phyloP scores from a whole-genome alignment of 64 coral and sea anemone genomes.

The Acropora yongei region DNA sequence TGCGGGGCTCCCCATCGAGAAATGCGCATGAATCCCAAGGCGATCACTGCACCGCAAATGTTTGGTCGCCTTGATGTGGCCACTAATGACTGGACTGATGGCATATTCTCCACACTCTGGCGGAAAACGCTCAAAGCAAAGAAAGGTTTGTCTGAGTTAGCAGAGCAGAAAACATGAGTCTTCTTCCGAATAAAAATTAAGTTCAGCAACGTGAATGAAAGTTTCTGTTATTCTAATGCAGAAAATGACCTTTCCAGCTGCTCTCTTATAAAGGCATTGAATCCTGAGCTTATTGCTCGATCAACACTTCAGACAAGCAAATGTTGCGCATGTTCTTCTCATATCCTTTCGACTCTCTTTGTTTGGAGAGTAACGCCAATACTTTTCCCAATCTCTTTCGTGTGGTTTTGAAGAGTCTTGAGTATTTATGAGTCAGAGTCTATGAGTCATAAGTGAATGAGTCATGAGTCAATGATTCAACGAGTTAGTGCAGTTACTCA shows the following conservation, averaged over 20 bases:
- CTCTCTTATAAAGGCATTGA: background rate
- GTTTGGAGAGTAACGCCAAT: too few species aligned
- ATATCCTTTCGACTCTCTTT: too few species aligned
- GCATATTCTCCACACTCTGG: slow-evolving; percentile 87
- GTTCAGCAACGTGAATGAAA: background rate
- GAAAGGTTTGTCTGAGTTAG: slow-evolving; percentile 51
- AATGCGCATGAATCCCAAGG: slow-evolving; percentile 95
- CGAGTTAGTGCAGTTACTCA: too few species aligned
- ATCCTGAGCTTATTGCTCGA: background rate
- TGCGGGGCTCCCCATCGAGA: slow-evolving; percentile 95
- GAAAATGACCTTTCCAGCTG: background rate
- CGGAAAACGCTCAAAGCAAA: slow-evolving; percentile 87
- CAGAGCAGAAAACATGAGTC: too few species aligned
- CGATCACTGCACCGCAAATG: slow-evolving; percentile 95
- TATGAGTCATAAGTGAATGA: too few species aligned
- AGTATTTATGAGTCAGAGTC: too few species aligned
- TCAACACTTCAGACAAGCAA: too few species aligned
- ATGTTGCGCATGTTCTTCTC: too few species aligned
- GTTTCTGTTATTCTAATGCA: background rate
- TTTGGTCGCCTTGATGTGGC: slow-evolving; percentile 88
- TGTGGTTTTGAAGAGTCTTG: too few species aligned
- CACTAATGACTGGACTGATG: slow-evolving; percentile 93
- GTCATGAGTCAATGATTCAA: too few species aligned
- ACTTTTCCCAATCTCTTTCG: too few species aligned
- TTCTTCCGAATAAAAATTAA: background rate